Evolutionary conservation across 1,140 invertebrate species (phyloP).

Genomic region (Chrysopa pallens): DNA sequence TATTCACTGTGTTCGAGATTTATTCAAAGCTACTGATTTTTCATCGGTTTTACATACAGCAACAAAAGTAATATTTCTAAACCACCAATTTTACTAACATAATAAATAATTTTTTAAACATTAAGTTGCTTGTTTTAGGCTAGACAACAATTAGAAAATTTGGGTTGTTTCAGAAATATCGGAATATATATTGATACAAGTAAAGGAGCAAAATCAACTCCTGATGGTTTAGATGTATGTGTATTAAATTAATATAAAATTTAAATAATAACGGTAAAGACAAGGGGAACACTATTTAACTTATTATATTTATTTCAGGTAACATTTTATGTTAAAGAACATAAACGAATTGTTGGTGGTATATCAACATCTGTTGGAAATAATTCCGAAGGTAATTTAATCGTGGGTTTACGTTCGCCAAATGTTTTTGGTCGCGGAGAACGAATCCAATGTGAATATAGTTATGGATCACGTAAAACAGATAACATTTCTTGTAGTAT

Average conservation of each 20-base stretch:
- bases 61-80: constrained; percentile 24
- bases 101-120: not conserved
- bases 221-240: constrained; percentile 58
- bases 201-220: constrained; percentile 42
- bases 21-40: constrained; percentile 51
- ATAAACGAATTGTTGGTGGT: constrained; percentile 53
- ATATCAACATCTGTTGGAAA: constrained; percentile 67
- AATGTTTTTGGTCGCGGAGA: constrained; percentile 74
- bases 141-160: constrained; percentile 44
- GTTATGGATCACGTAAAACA: constrained; percentile 48
- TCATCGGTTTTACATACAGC: constrained; percentile 40
- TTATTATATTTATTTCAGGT: constrained; percentile 31
- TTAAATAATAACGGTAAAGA: not conserved
- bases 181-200: constrained; percentile 70
- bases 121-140: constrained; percentile 24
- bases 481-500: constrained; percentile 38
- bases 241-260: not conserved
- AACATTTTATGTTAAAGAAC: constrained; percentile 63
- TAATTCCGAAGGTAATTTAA: constrained; percentile 61
- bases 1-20: constrained; percentile 43
- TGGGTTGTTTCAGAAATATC: constrained; percentile 71
- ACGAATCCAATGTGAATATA: constrained; percentile 54
- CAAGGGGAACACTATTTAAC: not conserved
- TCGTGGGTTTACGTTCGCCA: constrained; percentile 47
- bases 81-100: not conserved